Evolutionary conservation across 2,113 vertebrate genomes (phyloP).

Genomic region (Cyprinus carpio): DNA sequence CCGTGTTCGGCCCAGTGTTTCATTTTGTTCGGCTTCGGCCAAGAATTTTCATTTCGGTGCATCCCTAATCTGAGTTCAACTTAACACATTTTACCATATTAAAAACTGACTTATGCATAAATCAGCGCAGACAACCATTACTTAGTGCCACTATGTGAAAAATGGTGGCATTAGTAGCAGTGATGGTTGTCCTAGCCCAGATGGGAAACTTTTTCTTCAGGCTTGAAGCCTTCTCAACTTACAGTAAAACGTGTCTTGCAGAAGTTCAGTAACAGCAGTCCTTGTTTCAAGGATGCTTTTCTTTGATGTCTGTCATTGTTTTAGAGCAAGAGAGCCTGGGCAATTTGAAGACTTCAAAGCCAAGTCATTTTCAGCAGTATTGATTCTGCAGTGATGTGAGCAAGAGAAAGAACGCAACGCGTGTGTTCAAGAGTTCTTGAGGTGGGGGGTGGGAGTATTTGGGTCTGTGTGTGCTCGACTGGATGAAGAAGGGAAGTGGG

Average conservation of each 20-base stretch:
- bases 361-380: conserved; percentile 27
- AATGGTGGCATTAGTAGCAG: no score
- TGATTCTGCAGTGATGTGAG: conserved; percentile 33
- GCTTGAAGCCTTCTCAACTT: background rate
- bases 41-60: no score
- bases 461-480: background rate
- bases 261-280: conserved; percentile 21
- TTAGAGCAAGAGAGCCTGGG: conserved; percentile 2
- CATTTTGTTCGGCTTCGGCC: no score
- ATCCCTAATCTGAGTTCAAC: no score
- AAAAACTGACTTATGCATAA: no score
- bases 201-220: background rate
- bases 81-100: no score
- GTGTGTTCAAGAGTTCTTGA: background rate
- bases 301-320: conserved; percentile 40
- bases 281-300: conserved; percentile 38
- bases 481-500: conserved; percentile 8
- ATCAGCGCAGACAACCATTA: no score
- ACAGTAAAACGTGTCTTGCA: background rate
- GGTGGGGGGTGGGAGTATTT: background rate
- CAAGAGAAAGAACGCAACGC: background rate
- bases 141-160: no score
- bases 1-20: no score
- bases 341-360: conserved; percentile 36
- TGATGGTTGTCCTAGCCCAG: no score